Percentiles rank a stretch among this genome's conserved stretches.
Evolutionary conservation across 2,113 vertebrate species (phyloP).

Genomic region (Peromyscus polionotus): DNA sequence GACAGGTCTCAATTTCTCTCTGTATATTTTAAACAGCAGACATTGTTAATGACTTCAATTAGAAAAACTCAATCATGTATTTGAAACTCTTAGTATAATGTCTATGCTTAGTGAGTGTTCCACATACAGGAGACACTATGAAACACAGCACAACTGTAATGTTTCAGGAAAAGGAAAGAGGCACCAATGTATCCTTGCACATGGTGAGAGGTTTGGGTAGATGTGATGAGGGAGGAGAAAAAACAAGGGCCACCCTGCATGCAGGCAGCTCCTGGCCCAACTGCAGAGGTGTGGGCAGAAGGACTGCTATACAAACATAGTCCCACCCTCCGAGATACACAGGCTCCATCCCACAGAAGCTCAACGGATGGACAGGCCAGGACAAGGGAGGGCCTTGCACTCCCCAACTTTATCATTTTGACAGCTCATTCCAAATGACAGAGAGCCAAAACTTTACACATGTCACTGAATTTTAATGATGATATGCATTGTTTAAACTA

Average conservation of each 20-base stretch:
- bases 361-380: background rate
- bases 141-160: background rate
- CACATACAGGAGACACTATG: background rate
- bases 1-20: background rate
- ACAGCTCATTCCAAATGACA: constrained; percentile 8
- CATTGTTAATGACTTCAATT: background rate
- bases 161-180: background rate
- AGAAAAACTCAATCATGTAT: background rate
- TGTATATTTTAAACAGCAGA: background rate
- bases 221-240: background rate
- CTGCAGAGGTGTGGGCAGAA: background rate
- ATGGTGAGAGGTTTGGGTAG: fast-evolving
- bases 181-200: background rate
- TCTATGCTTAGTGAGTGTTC: background rate
- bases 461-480: constrained; percentile 41
- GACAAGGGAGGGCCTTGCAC: background rate
- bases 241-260: fast-evolving
- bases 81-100: background rate
- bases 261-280: background rate
- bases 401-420: background rate
- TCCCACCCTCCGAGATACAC: fast-evolving
- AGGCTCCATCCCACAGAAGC: background rate
- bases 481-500: background rate
- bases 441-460: background rate
- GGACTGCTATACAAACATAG: background rate